Percentiles rank a stretch among this genome's conserved stretches.
phyloP scores from a whole-genome alignment of 2,113 vertebrate genomes.

The Nothobranchius kuhntae region DNA sequence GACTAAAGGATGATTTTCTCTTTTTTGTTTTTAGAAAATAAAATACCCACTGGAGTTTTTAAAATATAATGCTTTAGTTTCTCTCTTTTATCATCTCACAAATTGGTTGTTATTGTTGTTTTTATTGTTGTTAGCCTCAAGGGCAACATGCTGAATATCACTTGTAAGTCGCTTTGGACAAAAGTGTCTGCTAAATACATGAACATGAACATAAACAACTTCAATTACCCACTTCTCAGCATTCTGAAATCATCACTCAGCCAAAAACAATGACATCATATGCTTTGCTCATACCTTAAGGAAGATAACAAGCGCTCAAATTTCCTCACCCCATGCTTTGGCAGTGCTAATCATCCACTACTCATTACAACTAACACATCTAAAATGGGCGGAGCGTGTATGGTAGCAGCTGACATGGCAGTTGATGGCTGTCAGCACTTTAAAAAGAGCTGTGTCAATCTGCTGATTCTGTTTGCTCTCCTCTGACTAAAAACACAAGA shows the following conservation, averaged over 20 bases:
- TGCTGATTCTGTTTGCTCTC: constrained; percentile 12
- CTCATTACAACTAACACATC: constrained; percentile 47
- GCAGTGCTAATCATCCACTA: constrained; percentile 48
- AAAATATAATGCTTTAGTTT: no score
- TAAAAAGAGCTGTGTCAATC: constrained; percentile 13
- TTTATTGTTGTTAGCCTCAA: no score
- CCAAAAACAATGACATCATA: constrained; percentile 58
- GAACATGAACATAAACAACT: not conserved
- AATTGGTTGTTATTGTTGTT: no score
- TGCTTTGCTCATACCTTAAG: constrained; percentile 13
- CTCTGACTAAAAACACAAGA: constrained; percentile 13
- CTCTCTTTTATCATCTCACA: not conserved
- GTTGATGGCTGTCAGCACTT: constrained; percentile 18
- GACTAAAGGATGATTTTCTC: no score
- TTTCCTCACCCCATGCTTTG: constrained; percentile 21
- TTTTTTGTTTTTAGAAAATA: no score
- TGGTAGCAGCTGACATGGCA: constrained; percentile 41
- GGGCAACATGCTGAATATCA: no score
- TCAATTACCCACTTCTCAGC: constrained; percentile 38
- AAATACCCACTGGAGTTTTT: no score
- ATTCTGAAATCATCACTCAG: constrained; percentile 14
- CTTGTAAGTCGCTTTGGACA: no score
- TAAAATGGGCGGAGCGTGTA: constrained; percentile 45
- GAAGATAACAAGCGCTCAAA: constrained; percentile 22
- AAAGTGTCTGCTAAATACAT: no score